Evolutionary conservation across 2,797 vertebrate genomes (phyloP).

Genomic region (Xenopus petersii): DNA sequence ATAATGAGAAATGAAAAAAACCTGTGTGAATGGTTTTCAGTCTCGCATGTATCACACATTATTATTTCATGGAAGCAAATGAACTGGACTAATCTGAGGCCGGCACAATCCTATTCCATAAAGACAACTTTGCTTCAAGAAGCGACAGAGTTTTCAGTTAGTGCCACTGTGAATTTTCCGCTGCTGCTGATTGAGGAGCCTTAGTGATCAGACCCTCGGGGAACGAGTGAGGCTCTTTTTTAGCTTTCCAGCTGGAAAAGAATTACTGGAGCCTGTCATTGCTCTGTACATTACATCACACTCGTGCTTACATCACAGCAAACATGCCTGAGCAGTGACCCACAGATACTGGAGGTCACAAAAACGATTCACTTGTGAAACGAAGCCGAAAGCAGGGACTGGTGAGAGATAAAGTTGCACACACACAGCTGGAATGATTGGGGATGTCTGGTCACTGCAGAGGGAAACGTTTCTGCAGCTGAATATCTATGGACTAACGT

Average conservation of each 20-base stretch:
- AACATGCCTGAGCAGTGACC: background rate
- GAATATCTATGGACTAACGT: no score
- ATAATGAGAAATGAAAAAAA: no score
- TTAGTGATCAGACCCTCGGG: background rate
- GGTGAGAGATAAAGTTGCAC: background rate
- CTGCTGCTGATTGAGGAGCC: background rate
- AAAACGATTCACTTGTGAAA: background rate
- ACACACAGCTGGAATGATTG: background rate
- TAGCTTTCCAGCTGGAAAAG: background rate
- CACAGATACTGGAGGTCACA: background rate
- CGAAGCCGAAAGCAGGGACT: background rate
- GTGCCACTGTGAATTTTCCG: constrained; percentile 2
- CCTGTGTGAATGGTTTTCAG: no score
- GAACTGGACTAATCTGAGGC: background rate
- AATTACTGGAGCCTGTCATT: no score
- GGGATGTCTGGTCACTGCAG: no score
- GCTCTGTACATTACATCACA: no score
- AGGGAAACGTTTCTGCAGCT: no score
- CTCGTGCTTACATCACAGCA: no score
- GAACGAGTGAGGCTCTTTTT: background rate
- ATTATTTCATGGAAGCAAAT: no score
- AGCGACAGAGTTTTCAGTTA: background rate
- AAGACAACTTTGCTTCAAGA: background rate
- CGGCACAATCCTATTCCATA: background rate
- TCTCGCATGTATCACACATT: no score